Evolutionary conservation across 2,888 invertebrate genomes (phyloP), one percentile per base, ranked within the genome.

Genomic region (Leucophenga maculata): DNA sequence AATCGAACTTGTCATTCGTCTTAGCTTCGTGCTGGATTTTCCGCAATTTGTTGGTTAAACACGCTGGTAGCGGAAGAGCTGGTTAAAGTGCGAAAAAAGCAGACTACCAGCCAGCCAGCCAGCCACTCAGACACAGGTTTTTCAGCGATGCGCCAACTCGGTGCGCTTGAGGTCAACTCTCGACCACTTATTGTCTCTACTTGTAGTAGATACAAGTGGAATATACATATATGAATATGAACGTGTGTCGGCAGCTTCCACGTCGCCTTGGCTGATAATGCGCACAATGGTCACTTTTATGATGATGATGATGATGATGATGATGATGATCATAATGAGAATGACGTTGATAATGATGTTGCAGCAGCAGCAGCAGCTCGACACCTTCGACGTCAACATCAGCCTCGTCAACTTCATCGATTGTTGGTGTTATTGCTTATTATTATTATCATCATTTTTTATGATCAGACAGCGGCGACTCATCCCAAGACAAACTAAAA

Each of bases 341-440:
- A 18, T 13, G 9, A 20, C 18, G 18, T 18, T 20, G 54, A 18
- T 54, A 18, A 54, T 54, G 18, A 18, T 54, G 2, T 14, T 52
- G 18, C 4, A 14, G 16, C n/a, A 18, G 54, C 54, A 20, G 20
- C 52, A 52, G 52, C 54, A 54, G 18, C 54, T 54, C 13, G 18
- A 54, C 11, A 13, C 54, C 18, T 20, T 52, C 55, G 14, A 22
- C 22, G 55, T 20, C 26, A 13, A 55, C 55, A 18, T 26, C 69
- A 22, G 22, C 44, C 31, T 67, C 68, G 67, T 68, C 32, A 44
- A n/a, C 54, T 59, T 31, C 44, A 62, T 48, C 39, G 60, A 0
- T 69, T 59, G 57, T 70, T 70, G 46, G 46, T 69, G 48, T 55
- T 46, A 55, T 55, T 57, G 31, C 50, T 68, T 60, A 32, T 64